Conservation (phyloP, 2,888 invertebrate species). For the Microplitis deprimator region DNA sequence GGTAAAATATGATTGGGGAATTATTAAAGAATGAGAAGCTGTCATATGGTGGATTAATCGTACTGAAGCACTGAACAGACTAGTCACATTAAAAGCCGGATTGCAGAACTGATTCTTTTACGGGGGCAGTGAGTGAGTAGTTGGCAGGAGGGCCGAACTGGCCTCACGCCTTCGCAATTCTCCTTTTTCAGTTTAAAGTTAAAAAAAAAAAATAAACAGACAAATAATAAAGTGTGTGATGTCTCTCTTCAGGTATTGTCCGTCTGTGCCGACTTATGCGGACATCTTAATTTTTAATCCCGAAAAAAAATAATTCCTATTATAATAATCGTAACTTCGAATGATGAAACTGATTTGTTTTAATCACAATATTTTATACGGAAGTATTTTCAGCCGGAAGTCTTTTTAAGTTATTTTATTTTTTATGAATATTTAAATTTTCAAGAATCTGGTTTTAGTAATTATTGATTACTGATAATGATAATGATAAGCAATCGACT, state of each 20-base stretch:
- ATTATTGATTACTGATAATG: not conserved
- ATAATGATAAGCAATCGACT: too few species aligned
- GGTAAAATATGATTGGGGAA: not conserved
- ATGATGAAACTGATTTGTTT: not conserved
- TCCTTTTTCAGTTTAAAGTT: conserved; percentile 11
- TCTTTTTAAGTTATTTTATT: not conserved
- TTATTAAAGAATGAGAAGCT: not conserved
- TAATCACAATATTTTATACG: not conserved
- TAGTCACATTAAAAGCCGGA: conserved; percentile 11
- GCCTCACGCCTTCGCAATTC: conserved; percentile 15
- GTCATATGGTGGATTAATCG: conserved; percentile 8
- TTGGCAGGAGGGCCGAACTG: conserved; percentile 13
- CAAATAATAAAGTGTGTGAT: not conserved
- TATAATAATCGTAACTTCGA: not conserved
- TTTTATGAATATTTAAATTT: too few species aligned
- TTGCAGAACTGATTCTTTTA: conserved; percentile 9
- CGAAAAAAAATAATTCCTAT: not conserved
- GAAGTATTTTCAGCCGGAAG: not conserved
- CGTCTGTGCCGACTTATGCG: not conserved
- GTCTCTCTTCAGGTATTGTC: conserved; percentile 10
- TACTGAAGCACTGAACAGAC: conserved; percentile 15
- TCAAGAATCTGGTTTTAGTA: not conserved
- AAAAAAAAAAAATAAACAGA: not conserved
- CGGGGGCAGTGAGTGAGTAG: not conserved
- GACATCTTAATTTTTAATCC: conserved; percentile 6